A percentile compares a stretch with the other conserved stretches of the same genome.
Conservation (phyloP, 2,797 vertebrate genomes). For the Gymnothorax reevesii region DNA sequence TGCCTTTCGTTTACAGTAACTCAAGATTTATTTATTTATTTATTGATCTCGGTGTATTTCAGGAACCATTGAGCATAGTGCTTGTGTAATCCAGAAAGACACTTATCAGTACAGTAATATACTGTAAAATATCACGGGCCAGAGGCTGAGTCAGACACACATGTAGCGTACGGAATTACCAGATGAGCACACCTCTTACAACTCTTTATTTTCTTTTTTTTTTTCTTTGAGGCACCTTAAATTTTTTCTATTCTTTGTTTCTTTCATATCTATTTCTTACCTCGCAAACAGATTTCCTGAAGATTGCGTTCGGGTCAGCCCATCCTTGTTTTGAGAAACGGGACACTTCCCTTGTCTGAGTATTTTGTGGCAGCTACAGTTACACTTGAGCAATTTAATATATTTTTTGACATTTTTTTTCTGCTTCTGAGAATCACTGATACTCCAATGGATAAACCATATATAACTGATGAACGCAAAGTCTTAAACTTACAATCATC, state of each 20-base stretch:
- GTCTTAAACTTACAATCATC: too few relatives aligned
- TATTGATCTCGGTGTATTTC: background rate
- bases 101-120: background rate
- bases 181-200: background rate
- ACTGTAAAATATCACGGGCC: background rate
- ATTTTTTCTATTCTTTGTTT: background rate
- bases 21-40: background rate
- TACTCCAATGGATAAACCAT: background rate
- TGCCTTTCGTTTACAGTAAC: background rate
- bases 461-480: background rate
- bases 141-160: background rate
- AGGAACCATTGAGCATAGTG: background rate
- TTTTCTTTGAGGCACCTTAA: background rate
- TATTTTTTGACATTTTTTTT: background rate
- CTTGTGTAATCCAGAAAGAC: background rate
- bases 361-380: background rate
- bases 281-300: background rate
- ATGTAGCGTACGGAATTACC: background rate
- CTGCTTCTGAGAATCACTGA: background rate
- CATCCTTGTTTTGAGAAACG: background rate
- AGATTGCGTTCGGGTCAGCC: background rate
- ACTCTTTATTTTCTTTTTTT: background rate
- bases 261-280: background rate
- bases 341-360: background rate
- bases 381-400: background rate